phyloP scores from a whole-genome alignment of 1,140 invertebrate species.

The Drosophila kanapiae region DNA sequence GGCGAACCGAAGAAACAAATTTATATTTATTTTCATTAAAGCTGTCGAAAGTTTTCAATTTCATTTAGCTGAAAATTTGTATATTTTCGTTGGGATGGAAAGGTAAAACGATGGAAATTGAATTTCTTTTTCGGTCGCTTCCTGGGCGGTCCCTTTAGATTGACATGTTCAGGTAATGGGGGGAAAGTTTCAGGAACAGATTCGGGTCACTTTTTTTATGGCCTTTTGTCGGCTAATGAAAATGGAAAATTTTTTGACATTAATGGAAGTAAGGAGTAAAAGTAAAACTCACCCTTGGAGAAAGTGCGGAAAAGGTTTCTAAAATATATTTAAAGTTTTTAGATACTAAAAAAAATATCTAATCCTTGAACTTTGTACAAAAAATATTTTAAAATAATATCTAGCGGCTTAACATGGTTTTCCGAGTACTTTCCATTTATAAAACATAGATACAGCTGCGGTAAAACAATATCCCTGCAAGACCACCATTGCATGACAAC shows the following conservation, averaged over 20 bases:
- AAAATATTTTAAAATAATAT: too few relatives aligned
- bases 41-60: conserved; percentile 80
- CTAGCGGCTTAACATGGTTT: not conserved
- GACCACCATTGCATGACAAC: conserved; percentile 23
- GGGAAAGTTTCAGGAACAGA: conserved; percentile 41
- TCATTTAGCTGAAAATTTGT: conserved; percentile 61
- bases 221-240: conserved; percentile 61
- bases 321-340: not conserved
- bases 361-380: too few relatives aligned
- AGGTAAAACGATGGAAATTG: conserved; percentile 28
- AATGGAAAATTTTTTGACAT: conserved; percentile 9
- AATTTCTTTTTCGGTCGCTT: conserved; percentile 29
- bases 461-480: conserved; percentile 16
- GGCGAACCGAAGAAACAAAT: too few relatives aligned
- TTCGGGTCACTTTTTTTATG: conserved; percentile 22
- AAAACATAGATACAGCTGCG: conserved; percentile 1
- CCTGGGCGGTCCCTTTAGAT: conserved; percentile 36
- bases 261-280: not conserved
- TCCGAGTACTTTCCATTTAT: conserved; percentile 18
- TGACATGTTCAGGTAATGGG: conserved; percentile 37
- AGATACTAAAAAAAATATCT: not conserved
- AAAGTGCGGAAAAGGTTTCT: not conserved
- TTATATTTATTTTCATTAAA: conserved; percentile 71
- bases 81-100: conserved; percentile 16
- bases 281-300: not conserved